Percentiles rank a stretch among this genome's conserved stretches.
These are phyloP conservation scores for Elysia crispata DNA, from an alignment of 2,888 invertebrate species.

Conservation along the genomic window DNA sequence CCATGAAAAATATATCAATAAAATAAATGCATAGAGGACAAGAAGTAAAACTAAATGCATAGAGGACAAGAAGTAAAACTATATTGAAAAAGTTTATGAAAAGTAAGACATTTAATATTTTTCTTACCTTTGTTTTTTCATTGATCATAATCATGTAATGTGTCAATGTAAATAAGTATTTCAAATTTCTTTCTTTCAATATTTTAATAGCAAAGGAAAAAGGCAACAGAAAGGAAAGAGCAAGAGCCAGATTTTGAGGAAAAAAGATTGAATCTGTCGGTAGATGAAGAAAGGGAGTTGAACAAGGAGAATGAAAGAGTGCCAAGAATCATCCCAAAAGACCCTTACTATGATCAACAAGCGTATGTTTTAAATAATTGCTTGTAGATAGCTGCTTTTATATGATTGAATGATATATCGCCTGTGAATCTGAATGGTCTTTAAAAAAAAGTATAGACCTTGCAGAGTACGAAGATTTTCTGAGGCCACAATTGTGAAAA, in stretches of 20 bases:
- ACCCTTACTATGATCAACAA: conserved; percentile 66
- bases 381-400: no score
- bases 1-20: no score
- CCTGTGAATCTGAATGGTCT: no score
- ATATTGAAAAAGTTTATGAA: no score
- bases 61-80: no score
- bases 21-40: no score
- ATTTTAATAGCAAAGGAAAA: conserved; percentile 79
- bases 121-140: not conserved
- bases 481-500: no score
- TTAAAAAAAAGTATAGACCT: no score
- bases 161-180: not conserved
- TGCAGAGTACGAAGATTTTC: no score
- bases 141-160: not conserved
- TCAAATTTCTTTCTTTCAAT: no score
- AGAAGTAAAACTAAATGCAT: no score
- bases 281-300: conserved; percentile 85
- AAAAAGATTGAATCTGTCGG: conserved; percentile 92
- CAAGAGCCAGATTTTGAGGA: conserved; percentile 97
- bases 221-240: conserved; percentile 94
- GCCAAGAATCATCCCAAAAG: conserved; percentile 55
- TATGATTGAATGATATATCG: no score
- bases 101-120: not conserved
- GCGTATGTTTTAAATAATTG: conserved; percentile 29
- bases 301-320: conserved; percentile 73